A percentile compares a stretch with the other conserved stretches of the same genome.
These are phyloP conservation scores for Malurus alboscapulatus DNA, from an alignment of 2,113 vertebrate genomes.

Conservation along the genomic window DNA sequence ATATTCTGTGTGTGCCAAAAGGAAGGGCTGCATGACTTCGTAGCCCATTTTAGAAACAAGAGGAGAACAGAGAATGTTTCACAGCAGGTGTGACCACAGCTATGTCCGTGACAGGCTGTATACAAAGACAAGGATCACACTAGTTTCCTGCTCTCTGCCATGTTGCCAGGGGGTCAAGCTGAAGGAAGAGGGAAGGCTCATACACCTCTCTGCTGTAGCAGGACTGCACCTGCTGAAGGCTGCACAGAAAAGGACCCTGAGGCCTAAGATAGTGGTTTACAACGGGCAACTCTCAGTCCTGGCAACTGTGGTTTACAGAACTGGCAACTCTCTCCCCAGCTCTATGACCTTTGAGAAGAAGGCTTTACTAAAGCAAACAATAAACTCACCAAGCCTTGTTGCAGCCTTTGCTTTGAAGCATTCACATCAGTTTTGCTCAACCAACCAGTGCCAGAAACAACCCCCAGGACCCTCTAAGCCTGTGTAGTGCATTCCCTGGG, in stretches of 20 bases:
- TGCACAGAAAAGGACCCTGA: background rate
- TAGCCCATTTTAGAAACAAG: background rate
- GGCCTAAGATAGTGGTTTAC: background rate
- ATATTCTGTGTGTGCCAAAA: background rate
- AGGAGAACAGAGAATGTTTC: background rate
- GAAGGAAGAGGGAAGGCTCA: background rate
- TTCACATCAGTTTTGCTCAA: rapidly evolving
- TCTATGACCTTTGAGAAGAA: background rate
- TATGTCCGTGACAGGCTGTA: background rate
- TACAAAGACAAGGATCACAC: background rate
- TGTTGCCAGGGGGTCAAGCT: background rate
- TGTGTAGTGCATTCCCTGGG: background rate
- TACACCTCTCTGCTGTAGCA: background rate
- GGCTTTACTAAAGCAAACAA: background rate
- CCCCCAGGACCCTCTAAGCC: background rate
- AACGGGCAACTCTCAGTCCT: background rate
- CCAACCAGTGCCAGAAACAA: background rate
- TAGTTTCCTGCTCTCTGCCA: background rate
- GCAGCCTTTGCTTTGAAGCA: background rate
- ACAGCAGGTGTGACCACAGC: background rate
- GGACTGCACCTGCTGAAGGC: background rate
- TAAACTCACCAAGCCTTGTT: background rate
- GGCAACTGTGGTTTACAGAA: background rate
- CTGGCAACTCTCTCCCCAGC: background rate
- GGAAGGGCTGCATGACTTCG: background rate